phyloP scores from a whole-genome alignment of 2,888 invertebrate species.

The Dendrolimus houi region DNA sequence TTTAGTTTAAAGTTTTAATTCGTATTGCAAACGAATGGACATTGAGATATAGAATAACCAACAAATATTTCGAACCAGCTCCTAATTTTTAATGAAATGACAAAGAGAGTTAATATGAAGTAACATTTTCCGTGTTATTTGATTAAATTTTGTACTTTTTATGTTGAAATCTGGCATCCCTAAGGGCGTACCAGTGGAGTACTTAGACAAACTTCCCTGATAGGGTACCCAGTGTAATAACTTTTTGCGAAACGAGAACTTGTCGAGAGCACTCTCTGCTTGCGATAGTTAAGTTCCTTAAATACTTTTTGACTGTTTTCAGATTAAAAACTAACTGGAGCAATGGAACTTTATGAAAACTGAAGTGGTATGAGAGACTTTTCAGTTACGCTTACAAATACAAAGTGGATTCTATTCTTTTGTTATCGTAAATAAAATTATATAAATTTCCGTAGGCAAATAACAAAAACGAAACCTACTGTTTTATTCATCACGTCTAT shows the following conservation, averaged over 20 bases:
- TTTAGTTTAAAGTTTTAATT: too few species aligned
- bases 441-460: too few species aligned
- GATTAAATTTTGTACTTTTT: conserved; percentile 21
- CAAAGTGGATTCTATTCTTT: too few species aligned
- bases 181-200: conserved; percentile 15
- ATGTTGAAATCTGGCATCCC: conserved; percentile 4
- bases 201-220: conserved; percentile 34
- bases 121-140: conserved; percentile 4
- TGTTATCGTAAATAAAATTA: too few species aligned
- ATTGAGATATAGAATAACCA: too few species aligned
- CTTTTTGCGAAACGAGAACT: conserved; percentile 24
- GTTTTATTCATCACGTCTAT: too few species aligned
- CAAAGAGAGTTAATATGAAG: too few species aligned
- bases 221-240: conserved; percentile 27
- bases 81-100: too few species aligned
- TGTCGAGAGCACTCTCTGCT: background rate
- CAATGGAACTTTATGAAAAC: background rate
- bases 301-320: background rate
- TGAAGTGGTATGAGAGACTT: background rate
- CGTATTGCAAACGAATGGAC: too few species aligned
- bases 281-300: background rate
- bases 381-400: background rate
- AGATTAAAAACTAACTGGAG: background rate
- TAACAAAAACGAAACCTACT: too few species aligned
- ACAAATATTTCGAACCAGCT: too few species aligned